phyloP scores from a whole-genome alignment of 2,888 invertebrate genomes.

The Asteroscopus sphinx region DNA sequence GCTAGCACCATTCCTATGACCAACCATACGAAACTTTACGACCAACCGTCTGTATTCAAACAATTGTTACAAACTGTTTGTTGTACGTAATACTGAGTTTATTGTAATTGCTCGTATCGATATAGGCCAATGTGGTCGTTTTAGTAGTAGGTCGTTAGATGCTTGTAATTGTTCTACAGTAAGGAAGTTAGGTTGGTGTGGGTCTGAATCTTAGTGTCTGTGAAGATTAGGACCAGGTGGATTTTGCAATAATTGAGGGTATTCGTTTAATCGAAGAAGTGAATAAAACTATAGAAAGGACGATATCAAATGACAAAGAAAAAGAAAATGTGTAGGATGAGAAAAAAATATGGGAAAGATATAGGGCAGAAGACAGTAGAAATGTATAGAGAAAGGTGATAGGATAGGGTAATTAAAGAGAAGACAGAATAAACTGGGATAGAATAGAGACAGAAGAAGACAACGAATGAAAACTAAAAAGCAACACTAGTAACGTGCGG shows the following conservation, averaged over 20 bases:
- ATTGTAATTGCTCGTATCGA: conserved; percentile 53
- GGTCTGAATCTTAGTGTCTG: conserved; percentile 43
- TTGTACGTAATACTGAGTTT: conserved; percentile 41
- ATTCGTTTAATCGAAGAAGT: background rate
- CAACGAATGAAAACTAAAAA: no score
- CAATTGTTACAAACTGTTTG: conserved; percentile 32
- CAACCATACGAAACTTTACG: no score
- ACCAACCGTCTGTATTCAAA: conserved; percentile 42
- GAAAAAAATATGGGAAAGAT: no score
- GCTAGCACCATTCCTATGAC: conserved; percentile 19
- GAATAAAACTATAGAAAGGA: background rate
- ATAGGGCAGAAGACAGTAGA: no score
- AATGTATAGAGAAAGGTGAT: no score
- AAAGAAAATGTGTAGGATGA: background rate
- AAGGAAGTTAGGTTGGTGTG: conserved; percentile 34
- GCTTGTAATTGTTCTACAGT: conserved; percentile 42
- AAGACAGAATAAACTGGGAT: no score
- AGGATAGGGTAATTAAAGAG: no score
- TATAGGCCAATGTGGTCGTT: conserved; percentile 49
- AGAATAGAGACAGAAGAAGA: no score
- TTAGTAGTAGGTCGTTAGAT: conserved; percentile 44
- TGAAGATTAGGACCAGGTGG: conserved; percentile 20
- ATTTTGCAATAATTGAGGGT: conserved; percentile 7
- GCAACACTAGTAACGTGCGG: no score
- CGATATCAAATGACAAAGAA: no score